These are phyloP conservation scores for Melanerpes aurifrons DNA, from an alignment of 2,113 vertebrate species.

Conservation along the genomic window DNA sequence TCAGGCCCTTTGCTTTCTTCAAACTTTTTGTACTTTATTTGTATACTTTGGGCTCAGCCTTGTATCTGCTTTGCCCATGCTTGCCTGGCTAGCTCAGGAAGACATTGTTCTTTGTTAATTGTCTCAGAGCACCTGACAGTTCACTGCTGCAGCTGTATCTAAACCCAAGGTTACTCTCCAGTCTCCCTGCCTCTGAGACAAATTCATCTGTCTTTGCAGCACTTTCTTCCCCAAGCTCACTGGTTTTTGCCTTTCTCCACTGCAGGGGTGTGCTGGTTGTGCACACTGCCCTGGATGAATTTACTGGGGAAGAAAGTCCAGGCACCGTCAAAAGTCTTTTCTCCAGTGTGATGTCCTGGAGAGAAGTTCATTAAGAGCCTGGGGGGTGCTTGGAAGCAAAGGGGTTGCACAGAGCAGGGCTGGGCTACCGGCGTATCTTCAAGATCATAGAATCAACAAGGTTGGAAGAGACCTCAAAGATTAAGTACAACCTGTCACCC, in stretches of 20 bases:
- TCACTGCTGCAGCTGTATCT: neutral
- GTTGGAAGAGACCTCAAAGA: too few relatives aligned
- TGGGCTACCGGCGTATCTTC: rapidly evolving
- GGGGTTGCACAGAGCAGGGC: rapidly evolving
- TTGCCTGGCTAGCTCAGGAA: neutral
- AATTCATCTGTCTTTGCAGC: neutral
- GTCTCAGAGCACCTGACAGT: neutral
- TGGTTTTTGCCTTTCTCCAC: neutral
- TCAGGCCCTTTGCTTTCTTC: neutral
- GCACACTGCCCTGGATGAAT: neutral
- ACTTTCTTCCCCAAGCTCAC: neutral
- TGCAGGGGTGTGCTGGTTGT: neutral
- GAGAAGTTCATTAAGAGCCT: neutral
- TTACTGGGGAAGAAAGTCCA: neutral
- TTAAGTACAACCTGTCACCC: too few relatives aligned
- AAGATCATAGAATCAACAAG: too few relatives aligned
- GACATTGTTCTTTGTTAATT: neutral
- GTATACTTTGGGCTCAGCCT: neutral
- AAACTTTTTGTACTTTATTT: neutral
- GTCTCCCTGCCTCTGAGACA: neutral
- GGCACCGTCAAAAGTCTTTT: neutral
- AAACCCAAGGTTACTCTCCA: neutral
- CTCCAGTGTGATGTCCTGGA: neutral
- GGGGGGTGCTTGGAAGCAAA: neutral
- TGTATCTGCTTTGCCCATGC: rapidly evolving